These are phyloP conservation scores for Sprattus sprattus DNA, from an alignment of 2,113 vertebrate genomes.

Conservation along the genomic window DNA sequence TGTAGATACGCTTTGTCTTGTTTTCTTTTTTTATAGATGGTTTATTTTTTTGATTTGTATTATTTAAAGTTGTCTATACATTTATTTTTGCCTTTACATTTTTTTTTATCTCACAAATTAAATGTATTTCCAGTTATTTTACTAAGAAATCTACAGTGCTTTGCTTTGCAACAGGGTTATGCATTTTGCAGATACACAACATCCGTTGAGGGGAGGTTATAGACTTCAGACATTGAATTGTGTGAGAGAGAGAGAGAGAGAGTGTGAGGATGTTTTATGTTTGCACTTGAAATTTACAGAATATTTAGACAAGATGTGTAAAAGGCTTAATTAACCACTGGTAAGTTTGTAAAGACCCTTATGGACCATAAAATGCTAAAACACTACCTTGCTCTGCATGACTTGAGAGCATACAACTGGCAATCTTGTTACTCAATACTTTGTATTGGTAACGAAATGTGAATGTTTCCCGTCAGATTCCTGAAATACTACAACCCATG, in stretches of 20 bases:
- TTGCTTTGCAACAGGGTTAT: neutral
- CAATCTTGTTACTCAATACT: slow-evolving; percentile 13
- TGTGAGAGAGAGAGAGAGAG: neutral
- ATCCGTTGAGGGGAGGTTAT: neutral
- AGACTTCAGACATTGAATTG: neutral
- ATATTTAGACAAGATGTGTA: slow-evolving; percentile 16
- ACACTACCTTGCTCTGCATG: slow-evolving; percentile 49
- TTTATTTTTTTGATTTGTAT: slow-evolving; percentile 65
- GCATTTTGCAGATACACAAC: slow-evolving; percentile 9
- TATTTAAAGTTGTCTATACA: slow-evolving; percentile 62
- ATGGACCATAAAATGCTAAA: slow-evolving; percentile 16
- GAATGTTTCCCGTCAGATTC: slow-evolving; percentile 43
- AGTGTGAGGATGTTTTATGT: slow-evolving; percentile 6
- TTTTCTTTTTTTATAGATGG: slow-evolving; percentile 52
- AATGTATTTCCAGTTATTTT: slow-evolving; percentile 9
- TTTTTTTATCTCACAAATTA: neutral
- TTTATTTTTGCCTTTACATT: slow-evolving; percentile 53
- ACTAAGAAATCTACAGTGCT: neutral
- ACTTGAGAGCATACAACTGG: slow-evolving; percentile 22
- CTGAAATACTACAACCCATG: slow-evolving; percentile 29
- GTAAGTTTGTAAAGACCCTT: neutral
- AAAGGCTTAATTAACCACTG: neutral
- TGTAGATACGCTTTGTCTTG: slow-evolving; percentile 62
- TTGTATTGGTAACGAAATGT: slow-evolving; percentile 50
- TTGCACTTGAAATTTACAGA: neutral